These are phyloP conservation scores for Cacoxenus indagator DNA, from an alignment of 2,888 invertebrate species.

Conservation along the genomic window DNA sequence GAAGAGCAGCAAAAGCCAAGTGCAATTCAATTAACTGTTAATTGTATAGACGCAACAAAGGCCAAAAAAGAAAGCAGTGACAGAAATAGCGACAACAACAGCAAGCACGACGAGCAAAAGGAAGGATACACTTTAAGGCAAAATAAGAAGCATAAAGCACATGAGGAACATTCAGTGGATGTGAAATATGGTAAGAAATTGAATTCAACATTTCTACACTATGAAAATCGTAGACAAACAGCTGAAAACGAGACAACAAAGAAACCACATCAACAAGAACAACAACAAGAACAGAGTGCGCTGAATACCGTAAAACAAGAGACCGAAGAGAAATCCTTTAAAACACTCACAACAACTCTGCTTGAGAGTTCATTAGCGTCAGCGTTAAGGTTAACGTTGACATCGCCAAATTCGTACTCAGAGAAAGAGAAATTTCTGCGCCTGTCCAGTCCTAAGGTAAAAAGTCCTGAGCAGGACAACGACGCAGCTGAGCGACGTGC, in stretches of 20 bases:
- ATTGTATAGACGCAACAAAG: constrained; percentile 36
- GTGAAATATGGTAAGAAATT: neutral
- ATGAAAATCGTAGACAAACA: constrained; percentile 32
- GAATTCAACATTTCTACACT: neutral
- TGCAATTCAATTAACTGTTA: constrained; percentile 53
- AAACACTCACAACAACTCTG: constrained; percentile 43
- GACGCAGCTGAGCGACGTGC: neutral
- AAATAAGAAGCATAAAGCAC: constrained; percentile 10
- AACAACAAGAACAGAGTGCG: constrained; percentile 11
- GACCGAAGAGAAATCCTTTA: constrained; percentile 21
- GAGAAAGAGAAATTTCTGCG: constrained; percentile 40
- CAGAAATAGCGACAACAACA: neutral
- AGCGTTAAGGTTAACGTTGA: neutral
- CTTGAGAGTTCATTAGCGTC: constrained; percentile 49
- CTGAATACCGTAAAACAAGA: constrained; percentile 18
- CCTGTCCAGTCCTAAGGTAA: constrained; percentile 31
- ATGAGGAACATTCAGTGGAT: too few relatives aligned
- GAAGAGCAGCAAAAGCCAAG: constrained; percentile 37
- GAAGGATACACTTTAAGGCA: constrained; percentile 20
- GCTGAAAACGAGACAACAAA: constrained; percentile 49
- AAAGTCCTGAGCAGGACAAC: neutral
- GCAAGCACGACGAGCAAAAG: constrained; percentile 37
- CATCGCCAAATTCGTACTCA: constrained; percentile 31
- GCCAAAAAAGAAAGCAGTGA: neutral
- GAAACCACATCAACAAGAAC: constrained; percentile 38